Conservation (phyloP, 2,888 invertebrate genomes). For the Drosophila quasianomalipes region DNA sequence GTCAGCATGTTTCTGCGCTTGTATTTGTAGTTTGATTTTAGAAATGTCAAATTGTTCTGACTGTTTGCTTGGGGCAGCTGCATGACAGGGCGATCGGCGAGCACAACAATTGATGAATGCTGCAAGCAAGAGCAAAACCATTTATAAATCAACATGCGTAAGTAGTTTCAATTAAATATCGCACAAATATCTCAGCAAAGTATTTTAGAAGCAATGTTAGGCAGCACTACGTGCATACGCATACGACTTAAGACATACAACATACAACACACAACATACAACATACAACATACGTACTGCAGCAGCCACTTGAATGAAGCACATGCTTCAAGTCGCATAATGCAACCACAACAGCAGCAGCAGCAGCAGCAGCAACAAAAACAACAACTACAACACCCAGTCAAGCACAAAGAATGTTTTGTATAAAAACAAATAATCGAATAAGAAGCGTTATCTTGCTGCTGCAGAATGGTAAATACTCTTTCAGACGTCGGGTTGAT, state of each 20-base stretch:
- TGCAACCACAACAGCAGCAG: conserved; percentile 38
- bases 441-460: neutral
- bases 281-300: conserved; percentile 6
- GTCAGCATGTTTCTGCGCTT: conserved; percentile 81
- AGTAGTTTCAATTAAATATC: conserved; percentile 52
- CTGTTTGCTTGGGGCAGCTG: conserved; percentile 62
- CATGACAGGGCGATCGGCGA: conserved; percentile 47
- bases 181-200: conserved; percentile 25
- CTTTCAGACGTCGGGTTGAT: neutral
- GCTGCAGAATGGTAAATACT: neutral
- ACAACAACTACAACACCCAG: conserved; percentile 34
- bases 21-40: conserved; percentile 85
- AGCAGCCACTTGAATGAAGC: conserved; percentile 61
- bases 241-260: neutral
- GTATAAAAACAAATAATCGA: conserved; percentile 14
- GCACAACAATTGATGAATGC: conserved; percentile 25
- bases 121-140: conserved; percentile 41
- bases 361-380: conserved; percentile 14
- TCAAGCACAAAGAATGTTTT: conserved; percentile 70
- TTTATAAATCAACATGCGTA: conserved; percentile 16
- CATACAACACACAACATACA: neutral
- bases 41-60: conserved; percentile 81
- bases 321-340: conserved; percentile 61
- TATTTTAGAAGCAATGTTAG: conserved; percentile 40
- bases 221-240: neutral